Evolutionary conservation across 2,113 vertebrate genomes (phyloP), one percentile per base, ranked within the genome.

Genomic region (Notarius lentiginosus): DNA sequence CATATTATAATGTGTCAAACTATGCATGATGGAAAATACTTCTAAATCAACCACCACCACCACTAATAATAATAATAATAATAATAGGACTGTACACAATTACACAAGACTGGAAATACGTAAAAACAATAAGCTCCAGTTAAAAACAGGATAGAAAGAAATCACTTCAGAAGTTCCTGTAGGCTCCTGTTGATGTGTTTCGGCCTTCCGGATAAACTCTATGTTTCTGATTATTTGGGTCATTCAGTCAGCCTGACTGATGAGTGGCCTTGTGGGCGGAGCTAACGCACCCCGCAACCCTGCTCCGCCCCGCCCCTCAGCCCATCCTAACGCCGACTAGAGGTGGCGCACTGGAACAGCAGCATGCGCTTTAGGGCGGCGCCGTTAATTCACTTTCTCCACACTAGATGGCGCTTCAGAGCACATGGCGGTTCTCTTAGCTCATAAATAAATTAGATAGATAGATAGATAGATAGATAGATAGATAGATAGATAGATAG

Each of bases 351-450:
- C 17, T 84, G 82, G 56, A 58, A 84, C 18, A 22, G 41, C 61
- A 53, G 15, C 8, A 27, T 58, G 66, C n/a, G 20, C 22, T 58
- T 34, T 4, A 60, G 70, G 55, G 83, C 70, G 83, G 68, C 34
- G 83, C 55, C 55, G 75, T 56, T 49, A 60, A 86, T 56, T 66
- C 82, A 58, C 14, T 58, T 34, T 12, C 65, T 0, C 0, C 86
- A 93, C 95, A 94, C 91, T 76, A 89, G 94, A 92, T 18, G 93
- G 92, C 90, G 92, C 88, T 30, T 58, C 63, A 85, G 80, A 30
- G 27, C 47, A 17, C 22, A 15, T 60, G 51, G 8, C 34, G 17
- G 20, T 9, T 72, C 10, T 73, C 17, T 60, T 55, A 7, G 41
- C 41, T 41, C 41, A 41, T 41, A 77, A 53, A n/a, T 12, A 76